Conservation (phyloP, 1,140 invertebrate genomes). For the Varroa destructor region DNA sequence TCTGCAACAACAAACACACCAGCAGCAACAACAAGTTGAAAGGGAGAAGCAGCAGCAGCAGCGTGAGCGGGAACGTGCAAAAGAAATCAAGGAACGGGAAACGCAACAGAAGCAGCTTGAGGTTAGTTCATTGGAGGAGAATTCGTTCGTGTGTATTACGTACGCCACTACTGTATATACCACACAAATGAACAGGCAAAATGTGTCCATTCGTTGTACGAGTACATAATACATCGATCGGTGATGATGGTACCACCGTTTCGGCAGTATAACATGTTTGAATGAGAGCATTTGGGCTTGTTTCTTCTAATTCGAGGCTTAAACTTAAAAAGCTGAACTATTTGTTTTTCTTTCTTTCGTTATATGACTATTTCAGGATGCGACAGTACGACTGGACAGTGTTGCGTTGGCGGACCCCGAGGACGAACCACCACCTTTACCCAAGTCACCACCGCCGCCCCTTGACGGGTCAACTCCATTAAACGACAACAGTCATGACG, state of each 20-base stretch:
- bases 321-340: background rate
- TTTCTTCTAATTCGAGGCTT: no score
- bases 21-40: constrained; percentile 31
- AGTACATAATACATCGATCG: no score
- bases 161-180: constrained; percentile 25
- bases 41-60: constrained; percentile 1
- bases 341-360: background rate
- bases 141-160: constrained; percentile 28
- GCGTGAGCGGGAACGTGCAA: constrained; percentile 32
- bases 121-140: background rate
- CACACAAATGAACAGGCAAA: constrained; percentile 3
- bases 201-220: no score
- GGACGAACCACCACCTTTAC: constrained; percentile 33
- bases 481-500: constrained; percentile 15
- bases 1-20: constrained; percentile 35
- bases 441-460: constrained; percentile 33
- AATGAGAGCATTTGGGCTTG: no score
- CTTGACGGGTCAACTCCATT: constrained; percentile 29
- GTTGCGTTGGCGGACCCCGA: background rate
- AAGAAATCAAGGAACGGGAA: constrained; percentile 33
- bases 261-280: no score
- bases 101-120: constrained; percentile 34
- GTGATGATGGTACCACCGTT: no score
- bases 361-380: background rate
- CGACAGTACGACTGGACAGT: background rate